Conservation (phyloP, 2,113 vertebrate species). For the Peucedramus taeniatus region DNA sequence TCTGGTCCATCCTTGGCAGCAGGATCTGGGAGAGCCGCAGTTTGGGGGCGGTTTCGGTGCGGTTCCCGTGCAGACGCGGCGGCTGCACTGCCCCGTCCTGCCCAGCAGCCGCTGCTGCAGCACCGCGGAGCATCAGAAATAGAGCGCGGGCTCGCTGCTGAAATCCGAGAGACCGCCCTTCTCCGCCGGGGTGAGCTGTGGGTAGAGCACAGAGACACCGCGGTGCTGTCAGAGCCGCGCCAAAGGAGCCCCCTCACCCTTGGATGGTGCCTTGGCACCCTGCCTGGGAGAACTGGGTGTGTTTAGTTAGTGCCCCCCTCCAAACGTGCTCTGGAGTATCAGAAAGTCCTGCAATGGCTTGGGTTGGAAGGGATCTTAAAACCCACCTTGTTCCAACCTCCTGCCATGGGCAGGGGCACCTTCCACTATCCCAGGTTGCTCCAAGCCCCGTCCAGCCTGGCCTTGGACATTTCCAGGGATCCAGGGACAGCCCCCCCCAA, state of each 20-base stretch:
- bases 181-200: conserved; percentile 89
- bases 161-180: conserved; percentile 86
- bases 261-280: background rate
- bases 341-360: background rate
- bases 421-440: background rate
- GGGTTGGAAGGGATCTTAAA: background rate
- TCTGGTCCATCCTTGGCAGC: conserved; percentile 4
- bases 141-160: conserved; percentile 94
- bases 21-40: background rate
- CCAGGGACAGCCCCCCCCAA: background rate
- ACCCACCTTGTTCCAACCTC: background rate
- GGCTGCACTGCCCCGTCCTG: background rate
- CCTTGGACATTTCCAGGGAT: background rate
- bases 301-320: background rate
- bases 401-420: background rate
- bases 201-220: background rate
- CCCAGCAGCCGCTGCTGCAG: conserved; percentile 47
- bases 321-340: background rate
- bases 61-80: background rate
- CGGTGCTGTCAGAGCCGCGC: background rate
- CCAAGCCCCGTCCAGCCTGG: accelerated
- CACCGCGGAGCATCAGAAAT: conserved; percentile 78
- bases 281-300: accelerated
- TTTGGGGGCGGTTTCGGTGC: background rate
- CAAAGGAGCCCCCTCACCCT: background rate